Evolutionary conservation across 2,113 vertebrate species (phyloP).

Genomic region (Oxygymnocypris stewartii): DNA sequence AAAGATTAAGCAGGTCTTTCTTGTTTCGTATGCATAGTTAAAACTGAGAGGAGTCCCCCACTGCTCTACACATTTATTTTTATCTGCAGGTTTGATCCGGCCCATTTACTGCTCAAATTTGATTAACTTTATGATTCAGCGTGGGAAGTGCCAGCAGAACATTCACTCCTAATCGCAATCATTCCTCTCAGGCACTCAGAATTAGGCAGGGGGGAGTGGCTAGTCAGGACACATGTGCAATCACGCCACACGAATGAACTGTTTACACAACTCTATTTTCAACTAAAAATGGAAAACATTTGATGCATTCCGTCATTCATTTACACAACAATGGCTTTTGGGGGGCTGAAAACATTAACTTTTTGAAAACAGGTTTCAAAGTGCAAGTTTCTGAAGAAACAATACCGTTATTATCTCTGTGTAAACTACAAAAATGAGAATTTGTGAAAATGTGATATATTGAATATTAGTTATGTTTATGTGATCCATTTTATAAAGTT

Average conservation of each 20-base stretch:
- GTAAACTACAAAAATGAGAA: no score
- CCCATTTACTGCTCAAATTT: slow-evolving; percentile 39
- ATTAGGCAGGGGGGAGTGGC: background rate
- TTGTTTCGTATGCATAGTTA: slow-evolving; percentile 40
- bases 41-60: slow-evolving; percentile 12
- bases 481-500: no score
- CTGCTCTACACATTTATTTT: slow-evolving; percentile 33
- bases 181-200: background rate
- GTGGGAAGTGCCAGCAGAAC: slow-evolving; percentile 5
- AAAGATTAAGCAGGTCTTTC: slow-evolving; percentile 35
- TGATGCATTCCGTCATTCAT: no score
- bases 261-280: background rate
- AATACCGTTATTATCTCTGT: no score
- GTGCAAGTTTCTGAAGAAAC: no score
- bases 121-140: slow-evolving; percentile 31
- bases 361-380: no score
- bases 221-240: background rate
- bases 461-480: no score
- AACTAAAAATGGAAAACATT: background rate
- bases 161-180: slow-evolving; percentile 1
- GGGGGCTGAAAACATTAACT: no score
- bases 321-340: no score
- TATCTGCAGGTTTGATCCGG: slow-evolving; percentile 27
- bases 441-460: no score
- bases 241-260: background rate